Base-by-base conservation (phyloP, 2,113 vertebrate genomes). In the Bubalus kerabau region DNA sequence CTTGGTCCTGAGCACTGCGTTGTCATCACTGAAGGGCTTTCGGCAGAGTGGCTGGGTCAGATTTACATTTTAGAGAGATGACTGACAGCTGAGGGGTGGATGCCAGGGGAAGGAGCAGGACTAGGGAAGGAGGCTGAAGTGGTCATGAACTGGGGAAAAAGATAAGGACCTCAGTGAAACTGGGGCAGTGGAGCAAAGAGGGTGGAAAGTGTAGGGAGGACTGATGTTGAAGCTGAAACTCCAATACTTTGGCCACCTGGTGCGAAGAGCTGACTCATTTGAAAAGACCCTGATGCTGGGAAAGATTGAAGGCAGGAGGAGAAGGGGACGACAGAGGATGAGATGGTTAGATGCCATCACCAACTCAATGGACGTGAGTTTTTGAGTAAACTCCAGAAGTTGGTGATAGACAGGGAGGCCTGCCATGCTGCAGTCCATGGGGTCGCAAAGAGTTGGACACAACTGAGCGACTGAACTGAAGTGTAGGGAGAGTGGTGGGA, bases 361-460 rank as follows among this genome's bases (percentile, higher is more conserved):
- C 2, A 1, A 71, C n/a, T 40, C 67, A 40, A 6, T 23, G 21
- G 67, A 21, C 19, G 6, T 71, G 67, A 23, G 67, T 71, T 40
- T 71, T 40, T 13, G 67, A 71, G 19, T 12, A 71, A 71, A 40
- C n/a, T 71, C 67, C 5, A 1, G 67, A 23, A 40, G n/a, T 71
- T 71, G n/a, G 11, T 71, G 67, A 40, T 23, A n/a, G 19, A 71
- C 67, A 23, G 10, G 19, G n/a, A 71, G 67, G 67, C n/a, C n/a
- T 71, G 67, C 19, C 0, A 0, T 40, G n/a, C 67, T 71, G 67
- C 5, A 5, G n/a, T 40, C 67, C n/a, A 13, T 40, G 67, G 67
- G 67, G 19, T 71, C 0, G 16, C 32, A 67, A 67, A 67, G 30
- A 67, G 8, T 67, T 0, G 1, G n/a, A 71, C 67, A 40, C 5